A percentile compares a stretch with the other conserved stretches of the same genome.
These are phyloP conservation scores for Alectura lathami DNA, from an alignment of 2,113 vertebrate species.

Conservation along the genomic window DNA sequence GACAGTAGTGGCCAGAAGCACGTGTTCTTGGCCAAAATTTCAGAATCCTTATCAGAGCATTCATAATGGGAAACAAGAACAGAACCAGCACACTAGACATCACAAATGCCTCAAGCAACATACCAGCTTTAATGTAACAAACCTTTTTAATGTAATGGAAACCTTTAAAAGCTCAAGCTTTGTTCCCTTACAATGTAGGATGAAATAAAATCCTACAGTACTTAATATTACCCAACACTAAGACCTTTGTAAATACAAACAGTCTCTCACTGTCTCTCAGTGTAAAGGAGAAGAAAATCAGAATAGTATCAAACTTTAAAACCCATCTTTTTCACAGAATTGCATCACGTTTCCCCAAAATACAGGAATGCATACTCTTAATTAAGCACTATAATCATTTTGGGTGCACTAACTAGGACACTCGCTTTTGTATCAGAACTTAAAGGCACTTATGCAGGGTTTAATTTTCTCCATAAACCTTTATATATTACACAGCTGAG, in stretches of 20 bases:
- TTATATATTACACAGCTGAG: neutral
- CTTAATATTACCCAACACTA: neutral
- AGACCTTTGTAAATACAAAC: neutral
- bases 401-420: neutral
- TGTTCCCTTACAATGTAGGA: neutral
- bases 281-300: neutral
- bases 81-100: neutral
- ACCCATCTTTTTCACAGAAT: neutral
- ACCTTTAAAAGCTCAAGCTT: neutral
- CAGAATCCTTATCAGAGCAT: neutral
- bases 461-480: neutral
- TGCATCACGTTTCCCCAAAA: conserved; percentile 2
- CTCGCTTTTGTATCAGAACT: neutral
- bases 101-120: neutral
- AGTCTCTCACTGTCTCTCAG: neutral
- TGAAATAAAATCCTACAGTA: neutral
- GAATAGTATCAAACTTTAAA: neutral
- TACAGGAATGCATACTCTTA: neutral
- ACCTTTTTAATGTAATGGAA: neutral
- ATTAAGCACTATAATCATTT: neutral
- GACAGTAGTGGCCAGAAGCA: neutral
- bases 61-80: neutral
- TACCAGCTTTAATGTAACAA: neutral
- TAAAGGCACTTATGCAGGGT: neutral
- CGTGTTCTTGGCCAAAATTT: neutral